phyloP scores from a whole-genome alignment of 2,113 vertebrate genomes.

The Corvus moneduloides region DNA sequence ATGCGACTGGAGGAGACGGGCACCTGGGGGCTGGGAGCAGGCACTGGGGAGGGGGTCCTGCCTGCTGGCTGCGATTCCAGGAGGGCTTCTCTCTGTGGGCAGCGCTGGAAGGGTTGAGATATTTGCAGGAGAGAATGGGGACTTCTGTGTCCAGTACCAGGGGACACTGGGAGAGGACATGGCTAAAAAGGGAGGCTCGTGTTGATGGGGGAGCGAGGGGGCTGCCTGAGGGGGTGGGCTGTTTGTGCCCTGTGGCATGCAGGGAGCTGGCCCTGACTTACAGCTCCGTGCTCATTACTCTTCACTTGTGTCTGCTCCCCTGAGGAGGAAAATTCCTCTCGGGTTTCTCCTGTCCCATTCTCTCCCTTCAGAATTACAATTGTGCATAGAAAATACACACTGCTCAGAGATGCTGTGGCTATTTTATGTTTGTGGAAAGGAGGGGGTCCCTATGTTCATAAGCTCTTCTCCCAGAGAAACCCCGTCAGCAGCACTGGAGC shows the following conservation, averaged over 20 bases:
- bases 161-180: not conserved
- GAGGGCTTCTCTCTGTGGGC: not conserved
- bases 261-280: not conserved
- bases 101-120: not conserved
- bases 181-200: not conserved
- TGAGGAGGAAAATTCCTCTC: not conserved
- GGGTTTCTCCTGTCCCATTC: not conserved
- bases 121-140: not conserved
- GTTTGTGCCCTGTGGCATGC: not conserved
- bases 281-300: not conserved
- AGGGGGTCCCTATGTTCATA: not conserved
- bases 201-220: fast-evolving
- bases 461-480: not conserved
- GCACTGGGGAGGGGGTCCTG: not conserved
- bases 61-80: fast-evolving
- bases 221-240: not conserved
- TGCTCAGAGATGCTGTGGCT: not conserved
- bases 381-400: not conserved
- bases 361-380: not conserved
- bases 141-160: not conserved
- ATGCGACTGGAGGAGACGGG: not conserved
- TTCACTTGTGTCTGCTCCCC: not conserved
- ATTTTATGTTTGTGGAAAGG: not conserved
- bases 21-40: not conserved
- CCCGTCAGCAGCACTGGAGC: not conserved